A percentile compares a stretch with the other conserved stretches of the same genome.
These are phyloP conservation scores for Notodonta ziczac DNA, from an alignment of 2,888 invertebrate species.

Conservation along the genomic window DNA sequence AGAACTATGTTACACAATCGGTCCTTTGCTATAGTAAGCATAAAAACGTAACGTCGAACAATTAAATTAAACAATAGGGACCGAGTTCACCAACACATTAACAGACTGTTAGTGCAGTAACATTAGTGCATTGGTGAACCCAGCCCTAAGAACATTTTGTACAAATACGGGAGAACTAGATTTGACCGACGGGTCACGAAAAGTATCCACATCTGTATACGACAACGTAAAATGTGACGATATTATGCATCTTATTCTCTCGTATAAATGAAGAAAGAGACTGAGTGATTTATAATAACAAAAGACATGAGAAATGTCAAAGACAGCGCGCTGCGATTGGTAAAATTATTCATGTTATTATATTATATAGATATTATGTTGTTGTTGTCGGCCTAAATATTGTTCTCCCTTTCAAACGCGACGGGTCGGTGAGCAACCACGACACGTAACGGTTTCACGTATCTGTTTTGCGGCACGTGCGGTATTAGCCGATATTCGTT, in stretches of 20 bases:
- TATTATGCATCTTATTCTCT: neutral
- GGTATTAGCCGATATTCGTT: too few species aligned
- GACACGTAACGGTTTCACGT: too few species aligned
- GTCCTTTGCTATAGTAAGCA: constrained; percentile 22
- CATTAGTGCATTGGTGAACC: too few species aligned
- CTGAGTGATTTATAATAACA: neutral
- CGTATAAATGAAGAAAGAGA: constrained; percentile 20
- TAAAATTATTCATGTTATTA: too few species aligned
- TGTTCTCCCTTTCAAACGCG: too few species aligned
- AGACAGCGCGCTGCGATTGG: neutral
- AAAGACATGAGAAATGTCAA: neutral
- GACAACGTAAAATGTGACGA: neutral
- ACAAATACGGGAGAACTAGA: constrained; percentile 31
- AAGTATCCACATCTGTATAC: too few species aligned
- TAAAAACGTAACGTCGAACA: constrained; percentile 32
- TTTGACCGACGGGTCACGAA: neutral
- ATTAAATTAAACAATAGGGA: constrained; percentile 37
- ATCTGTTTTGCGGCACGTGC: too few species aligned
- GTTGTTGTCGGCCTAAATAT: too few species aligned
- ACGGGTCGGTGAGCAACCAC: too few species aligned
- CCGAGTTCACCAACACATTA: too few species aligned
- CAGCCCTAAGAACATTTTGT: constrained; percentile 38
- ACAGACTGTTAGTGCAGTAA: too few species aligned
- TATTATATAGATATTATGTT: too few species aligned
- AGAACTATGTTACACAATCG: constrained; percentile 36